phyloP scores from a whole-genome alignment of 2,113 vertebrate genomes.

The Toxotes jaculatrix region DNA sequence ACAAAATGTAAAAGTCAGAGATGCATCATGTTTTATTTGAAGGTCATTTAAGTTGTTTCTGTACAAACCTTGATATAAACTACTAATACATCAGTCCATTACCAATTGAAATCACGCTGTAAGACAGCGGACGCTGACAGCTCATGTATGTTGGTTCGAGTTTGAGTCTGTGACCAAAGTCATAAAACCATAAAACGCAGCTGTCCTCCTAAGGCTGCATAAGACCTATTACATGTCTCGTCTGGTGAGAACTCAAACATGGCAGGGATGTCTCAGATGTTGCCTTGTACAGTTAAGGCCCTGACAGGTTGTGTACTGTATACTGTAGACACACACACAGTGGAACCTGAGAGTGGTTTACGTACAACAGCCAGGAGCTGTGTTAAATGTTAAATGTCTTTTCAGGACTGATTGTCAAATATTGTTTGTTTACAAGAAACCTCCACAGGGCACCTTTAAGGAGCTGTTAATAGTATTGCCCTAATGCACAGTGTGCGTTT shows the following conservation, averaged over 20 bases:
- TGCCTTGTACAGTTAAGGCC: background rate
- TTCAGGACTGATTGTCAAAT: background rate
- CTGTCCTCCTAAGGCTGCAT: background rate
- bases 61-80: background rate
- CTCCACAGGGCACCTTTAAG: too few relatives aligned
- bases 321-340: background rate
- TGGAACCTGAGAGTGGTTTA: background rate
- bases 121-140: too few relatives aligned
- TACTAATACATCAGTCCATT: background rate
- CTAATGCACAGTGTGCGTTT: background rate
- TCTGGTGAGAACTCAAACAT: background rate
- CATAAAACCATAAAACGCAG: constrained; percentile 3
- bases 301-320: background rate
- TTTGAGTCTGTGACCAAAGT: background rate
- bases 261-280: background rate
- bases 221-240: background rate
- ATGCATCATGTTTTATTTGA: background rate
- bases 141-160: too few relatives aligned
- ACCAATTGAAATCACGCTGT: background rate
- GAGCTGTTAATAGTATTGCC: background rate
- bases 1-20: background rate
- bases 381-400: background rate
- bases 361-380: too few relatives aligned
- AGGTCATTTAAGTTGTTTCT: background rate
- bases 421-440: background rate